These are phyloP conservation scores for Cerastis leucographa DNA, from an alignment of 2,888 invertebrate genomes.

Conservation along the genomic window DNA sequence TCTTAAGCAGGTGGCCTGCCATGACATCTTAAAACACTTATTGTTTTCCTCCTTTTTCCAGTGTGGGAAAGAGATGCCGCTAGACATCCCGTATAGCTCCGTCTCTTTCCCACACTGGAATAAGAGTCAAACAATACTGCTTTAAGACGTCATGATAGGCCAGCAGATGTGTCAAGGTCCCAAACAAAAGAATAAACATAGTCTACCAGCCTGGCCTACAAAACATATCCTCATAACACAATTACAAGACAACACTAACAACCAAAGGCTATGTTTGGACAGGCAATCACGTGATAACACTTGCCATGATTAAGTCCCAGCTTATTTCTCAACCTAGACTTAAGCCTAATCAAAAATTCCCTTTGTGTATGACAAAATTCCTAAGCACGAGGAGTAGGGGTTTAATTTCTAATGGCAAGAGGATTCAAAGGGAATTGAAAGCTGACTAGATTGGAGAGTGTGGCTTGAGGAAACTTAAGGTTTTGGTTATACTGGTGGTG, in stretches of 20 bases:
- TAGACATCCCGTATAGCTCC: too few species aligned
- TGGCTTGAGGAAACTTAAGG: conserved; percentile 12
- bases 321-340: conserved; percentile 6
- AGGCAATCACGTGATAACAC: conserved; percentile 4
- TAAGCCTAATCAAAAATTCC: conserved; percentile 51
- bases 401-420: conserved; percentile 48
- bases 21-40: too few species aligned
- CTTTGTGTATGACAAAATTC: conserved; percentile 49
- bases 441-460: conserved; percentile 14
- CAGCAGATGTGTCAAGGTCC: too few species aligned
- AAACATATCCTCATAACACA: not conserved
- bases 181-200: not conserved
- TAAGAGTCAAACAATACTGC: too few species aligned
- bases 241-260: not conserved
- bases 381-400: conserved; percentile 17
- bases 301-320: conserved; percentile 13
- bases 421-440: conserved; percentile 57
- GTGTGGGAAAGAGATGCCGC: too few species aligned
- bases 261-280: conserved; percentile 12
- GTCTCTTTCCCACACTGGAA: too few species aligned
- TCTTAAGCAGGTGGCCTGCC: too few species aligned
- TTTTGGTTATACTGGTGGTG: not conserved
- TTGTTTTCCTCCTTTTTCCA: too few species aligned
- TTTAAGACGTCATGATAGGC: too few species aligned
- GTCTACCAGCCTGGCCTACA: not conserved